These are phyloP conservation scores for Pogonomyrmex californicus DNA, from an alignment of 1,140 invertebrate species.

Conservation along the genomic window DNA sequence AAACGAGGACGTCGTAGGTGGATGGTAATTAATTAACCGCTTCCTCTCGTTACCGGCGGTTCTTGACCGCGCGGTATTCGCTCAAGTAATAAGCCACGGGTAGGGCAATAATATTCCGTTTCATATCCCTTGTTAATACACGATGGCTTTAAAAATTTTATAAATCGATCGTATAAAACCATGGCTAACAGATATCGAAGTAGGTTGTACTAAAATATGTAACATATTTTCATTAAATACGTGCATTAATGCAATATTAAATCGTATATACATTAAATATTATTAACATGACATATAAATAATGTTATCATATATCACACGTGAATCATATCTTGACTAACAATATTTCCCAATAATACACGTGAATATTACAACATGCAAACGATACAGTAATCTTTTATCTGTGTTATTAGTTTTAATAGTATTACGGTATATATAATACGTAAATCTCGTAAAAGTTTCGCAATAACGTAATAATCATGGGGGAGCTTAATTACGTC, in stretches of 20 bases:
- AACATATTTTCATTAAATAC: background rate
- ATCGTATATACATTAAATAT: background rate
- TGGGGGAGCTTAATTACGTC: conserved; percentile 7
- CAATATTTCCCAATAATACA: conserved; percentile 4
- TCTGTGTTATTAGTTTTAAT: conserved; percentile 21
- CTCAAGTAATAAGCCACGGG: conserved; percentile 30
- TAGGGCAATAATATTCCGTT: conserved; percentile 10
- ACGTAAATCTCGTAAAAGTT: background rate
- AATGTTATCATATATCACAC: background rate
- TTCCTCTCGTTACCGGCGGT: conserved; percentile 70
- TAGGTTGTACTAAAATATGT: background rate
- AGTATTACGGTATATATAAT: background rate
- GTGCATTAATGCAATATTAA: background rate
- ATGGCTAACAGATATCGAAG: background rate
- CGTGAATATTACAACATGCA: background rate
- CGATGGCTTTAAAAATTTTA: background rate
- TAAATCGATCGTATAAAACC: background rate
- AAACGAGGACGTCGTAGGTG: conserved; percentile 66
- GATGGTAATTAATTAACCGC: conserved; percentile 71
- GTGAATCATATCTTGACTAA: conserved; percentile 17
- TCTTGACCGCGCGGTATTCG: conserved; percentile 56
- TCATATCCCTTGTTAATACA: background rate
- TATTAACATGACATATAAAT: conserved; percentile 1
- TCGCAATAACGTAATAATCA: conserved; percentile 11
- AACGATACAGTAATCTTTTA: conserved; percentile 33